These are phyloP conservation scores for Myodes glareolus DNA, from an alignment of 2,113 vertebrate species.

Conservation along the genomic window DNA sequence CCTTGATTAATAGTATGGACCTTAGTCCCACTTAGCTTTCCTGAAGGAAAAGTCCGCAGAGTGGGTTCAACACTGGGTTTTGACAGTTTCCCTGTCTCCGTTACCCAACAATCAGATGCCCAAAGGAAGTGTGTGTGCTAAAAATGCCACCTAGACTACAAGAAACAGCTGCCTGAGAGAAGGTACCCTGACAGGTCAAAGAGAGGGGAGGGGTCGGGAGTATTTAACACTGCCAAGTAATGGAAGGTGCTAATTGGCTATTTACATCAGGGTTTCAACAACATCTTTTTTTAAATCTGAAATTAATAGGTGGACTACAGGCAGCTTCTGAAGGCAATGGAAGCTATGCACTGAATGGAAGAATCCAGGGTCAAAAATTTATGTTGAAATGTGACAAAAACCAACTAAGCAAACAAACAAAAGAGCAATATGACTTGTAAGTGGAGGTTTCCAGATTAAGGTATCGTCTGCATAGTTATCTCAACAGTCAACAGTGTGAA, in stretches of 20 bases:
- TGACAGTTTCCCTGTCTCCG: neutral
- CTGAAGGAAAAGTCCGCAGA: neutral
- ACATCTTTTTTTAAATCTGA: slow-evolving; percentile 36
- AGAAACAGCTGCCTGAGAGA: neutral
- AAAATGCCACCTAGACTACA: neutral
- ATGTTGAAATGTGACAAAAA: neutral
- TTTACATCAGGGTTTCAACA: neutral
- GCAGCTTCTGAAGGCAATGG: slow-evolving; percentile 2
- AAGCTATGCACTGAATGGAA: neutral
- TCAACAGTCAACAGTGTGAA: neutral
- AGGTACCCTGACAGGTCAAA: neutral
- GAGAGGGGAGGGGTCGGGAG: neutral
- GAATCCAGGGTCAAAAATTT: neutral
- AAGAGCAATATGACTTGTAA: neutral
- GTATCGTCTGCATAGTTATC: neutral
- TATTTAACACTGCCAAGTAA: neutral
- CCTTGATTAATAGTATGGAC: neutral
- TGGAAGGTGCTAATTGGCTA: neutral
- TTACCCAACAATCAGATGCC: neutral
- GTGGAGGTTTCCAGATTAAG: neutral
- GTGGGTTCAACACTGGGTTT: neutral
- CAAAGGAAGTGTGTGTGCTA: neutral
- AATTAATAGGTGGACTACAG: neutral
- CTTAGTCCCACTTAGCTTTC: neutral
- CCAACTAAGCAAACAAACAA: neutral